Conservation (phyloP, 2,113 vertebrate genomes). For the Morone saxatilis region DNA sequence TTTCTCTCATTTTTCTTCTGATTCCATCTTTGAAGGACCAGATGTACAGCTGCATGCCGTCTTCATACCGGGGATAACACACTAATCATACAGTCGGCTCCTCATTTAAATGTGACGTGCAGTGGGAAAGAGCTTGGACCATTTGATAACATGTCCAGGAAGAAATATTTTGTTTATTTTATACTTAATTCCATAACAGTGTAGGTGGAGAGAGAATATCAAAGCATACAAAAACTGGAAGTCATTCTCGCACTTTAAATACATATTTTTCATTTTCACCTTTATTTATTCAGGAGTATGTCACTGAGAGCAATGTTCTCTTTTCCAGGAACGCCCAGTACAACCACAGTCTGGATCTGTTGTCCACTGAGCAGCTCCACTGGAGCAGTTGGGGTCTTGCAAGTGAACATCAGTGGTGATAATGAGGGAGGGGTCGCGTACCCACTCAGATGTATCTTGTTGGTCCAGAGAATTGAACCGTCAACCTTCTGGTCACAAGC, state of each 20-base stretch:
- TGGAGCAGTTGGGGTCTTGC: too few species aligned
- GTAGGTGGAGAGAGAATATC: neutral
- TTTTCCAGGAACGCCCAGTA: too few species aligned
- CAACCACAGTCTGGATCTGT: too few species aligned
- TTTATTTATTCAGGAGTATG: too few species aligned
- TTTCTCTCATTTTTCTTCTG: constrained; percentile 6
- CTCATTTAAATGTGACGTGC: neutral
- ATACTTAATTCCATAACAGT: neutral
- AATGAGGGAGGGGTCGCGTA: too few species aligned
- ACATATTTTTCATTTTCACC: too few species aligned
- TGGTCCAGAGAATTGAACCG: too few species aligned
- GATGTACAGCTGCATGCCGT: constrained; percentile 13
- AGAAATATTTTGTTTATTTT: constrained; percentile 5
- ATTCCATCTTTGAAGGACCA: constrained; percentile 26
- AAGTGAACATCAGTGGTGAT: too few species aligned
- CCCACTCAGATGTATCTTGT: too few species aligned
- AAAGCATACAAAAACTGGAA: neutral
- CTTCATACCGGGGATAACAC: constrained; percentile 31
- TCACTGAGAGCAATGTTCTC: too few species aligned
- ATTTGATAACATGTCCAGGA: neutral
- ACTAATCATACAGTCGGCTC: neutral
- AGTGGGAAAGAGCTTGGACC: neutral
- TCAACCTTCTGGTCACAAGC: too few species aligned
- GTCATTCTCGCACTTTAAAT: neutral
- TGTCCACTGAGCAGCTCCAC: too few species aligned